phyloP scores from a whole-genome alignment of 1,140 invertebrate species.

The Meloidogyne exigua region DNA sequence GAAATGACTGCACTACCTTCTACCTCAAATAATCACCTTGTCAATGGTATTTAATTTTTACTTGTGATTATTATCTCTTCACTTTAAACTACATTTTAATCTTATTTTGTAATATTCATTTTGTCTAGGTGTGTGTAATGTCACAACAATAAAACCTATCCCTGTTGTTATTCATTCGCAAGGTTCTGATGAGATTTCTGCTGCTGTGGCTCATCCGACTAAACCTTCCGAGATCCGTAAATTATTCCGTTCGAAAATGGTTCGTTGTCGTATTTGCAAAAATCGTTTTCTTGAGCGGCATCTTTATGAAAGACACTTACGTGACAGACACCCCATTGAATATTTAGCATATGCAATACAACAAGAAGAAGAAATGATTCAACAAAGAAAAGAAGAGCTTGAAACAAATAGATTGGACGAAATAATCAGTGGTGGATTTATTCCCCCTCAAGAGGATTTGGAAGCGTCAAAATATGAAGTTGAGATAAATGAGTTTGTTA shows the following conservation, averaged over 20 bases:
- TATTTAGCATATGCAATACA: slow-evolving; percentile 58
- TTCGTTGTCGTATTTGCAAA: slow-evolving; percentile 55
- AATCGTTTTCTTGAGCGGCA: slow-evolving; percentile 62
- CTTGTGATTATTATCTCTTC: no score
- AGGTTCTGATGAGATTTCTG: slow-evolving; percentile 38
- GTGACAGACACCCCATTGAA: slow-evolving; percentile 58
- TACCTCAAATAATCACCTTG: slow-evolving; percentile 8
- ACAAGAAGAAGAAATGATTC: slow-evolving; percentile 60
- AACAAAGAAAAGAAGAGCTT: slow-evolving; percentile 57
- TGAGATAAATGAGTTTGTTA: slow-evolving; percentile 38
- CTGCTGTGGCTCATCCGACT: slow-evolving; percentile 51
- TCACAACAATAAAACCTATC: slow-evolving; percentile 25
- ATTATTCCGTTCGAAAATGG: slow-evolving; percentile 56
- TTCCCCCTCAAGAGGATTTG: slow-evolving; percentile 58
- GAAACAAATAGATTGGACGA: slow-evolving; percentile 61
- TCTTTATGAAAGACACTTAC: slow-evolving; percentile 59
- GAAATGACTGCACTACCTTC: slow-evolving; percentile 10
- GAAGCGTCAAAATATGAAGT: slow-evolving; percentile 51
- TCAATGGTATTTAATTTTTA: slow-evolving; percentile 20
- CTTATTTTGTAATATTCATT: slow-evolving; percentile 14
- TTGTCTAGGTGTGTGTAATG: slow-evolving; percentile 11
- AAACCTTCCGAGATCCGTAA: slow-evolving; percentile 56
- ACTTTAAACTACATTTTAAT: no score
- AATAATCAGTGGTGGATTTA: slow-evolving; percentile 57
- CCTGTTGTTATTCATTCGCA: slow-evolving; percentile 42